Conservation (phyloP, 2,888 invertebrate species). For the Junonia oenone region DNA sequence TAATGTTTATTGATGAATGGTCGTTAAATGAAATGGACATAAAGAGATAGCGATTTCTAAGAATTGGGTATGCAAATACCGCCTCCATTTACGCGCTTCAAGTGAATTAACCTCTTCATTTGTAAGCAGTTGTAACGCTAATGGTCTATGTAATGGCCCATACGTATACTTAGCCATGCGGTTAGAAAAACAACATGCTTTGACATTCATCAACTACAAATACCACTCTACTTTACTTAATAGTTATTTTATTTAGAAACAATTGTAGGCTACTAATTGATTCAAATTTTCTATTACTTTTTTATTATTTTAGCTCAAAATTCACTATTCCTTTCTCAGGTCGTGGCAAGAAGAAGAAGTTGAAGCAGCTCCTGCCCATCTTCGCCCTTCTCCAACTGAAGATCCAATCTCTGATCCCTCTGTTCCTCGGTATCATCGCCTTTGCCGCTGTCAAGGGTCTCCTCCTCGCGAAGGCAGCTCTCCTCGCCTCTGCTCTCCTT, state of each 20-base stretch:
- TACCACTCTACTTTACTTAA: not conserved
- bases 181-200: conserved; percentile 4
- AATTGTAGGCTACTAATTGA: conserved; percentile 28
- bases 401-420: conserved; percentile 86
- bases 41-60: conserved; percentile 1
- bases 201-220: not conserved
- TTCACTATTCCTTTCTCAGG: conserved; percentile 60
- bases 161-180: conserved; percentile 6
- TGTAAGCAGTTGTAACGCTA: conserved; percentile 4
- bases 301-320: not conserved
- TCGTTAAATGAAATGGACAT: conserved; percentile 20
- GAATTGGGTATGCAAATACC: conserved; percentile 6
- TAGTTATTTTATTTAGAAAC: not conserved
- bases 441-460: conserved; percentile 91
- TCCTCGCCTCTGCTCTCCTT: conserved; percentile 86
- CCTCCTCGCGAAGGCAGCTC: conserved; percentile 89
- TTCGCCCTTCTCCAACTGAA: conserved; percentile 88
- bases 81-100: conserved; percentile 1
- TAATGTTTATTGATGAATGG: conserved; percentile 34
- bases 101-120: conserved; percentile 9
- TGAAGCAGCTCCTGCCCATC: conserved; percentile 87
- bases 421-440: conserved; percentile 86
- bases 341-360: conserved; percentile 89
- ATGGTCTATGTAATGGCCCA: conserved; percentile 7
- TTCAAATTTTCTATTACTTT: conserved; percentile 29